A percentile compares a stretch with the other conserved stretches of the same genome.
Evolutionary conservation across 1,140 invertebrate species (phyloP).

Genomic region (Physella acuta): DNA sequence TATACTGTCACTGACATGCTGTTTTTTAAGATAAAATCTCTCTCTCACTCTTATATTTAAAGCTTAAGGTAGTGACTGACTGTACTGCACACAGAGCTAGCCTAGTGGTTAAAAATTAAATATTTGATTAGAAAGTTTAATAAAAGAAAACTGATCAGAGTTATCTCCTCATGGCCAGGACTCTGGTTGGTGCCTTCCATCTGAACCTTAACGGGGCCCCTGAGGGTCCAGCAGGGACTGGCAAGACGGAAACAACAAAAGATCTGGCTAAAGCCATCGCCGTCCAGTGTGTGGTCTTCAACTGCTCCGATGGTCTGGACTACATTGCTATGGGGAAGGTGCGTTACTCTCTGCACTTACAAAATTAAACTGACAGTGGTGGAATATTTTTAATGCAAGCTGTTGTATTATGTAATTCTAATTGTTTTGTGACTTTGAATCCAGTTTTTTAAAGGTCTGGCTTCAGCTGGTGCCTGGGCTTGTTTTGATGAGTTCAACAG

Average conservation of each 20-base stretch:
- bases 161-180: slow-evolving; percentile 9
- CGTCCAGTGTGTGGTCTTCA: slow-evolving; percentile 63
- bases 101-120: too few relatives aligned
- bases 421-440: too few relatives aligned
- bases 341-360: neutral
- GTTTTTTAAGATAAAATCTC: too few relatives aligned
- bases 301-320: slow-evolving; percentile 62
- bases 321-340: slow-evolving; percentile 63
- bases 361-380: neutral
- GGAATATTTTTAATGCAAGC: too few relatives aligned
- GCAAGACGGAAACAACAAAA: slow-evolving; percentile 62
- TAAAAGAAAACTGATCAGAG: too few relatives aligned
- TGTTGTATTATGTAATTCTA: too few relatives aligned
- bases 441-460: slow-evolving; percentile 61
- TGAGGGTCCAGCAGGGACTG: slow-evolving; percentile 61
- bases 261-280: slow-evolving; percentile 62
- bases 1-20: too few relatives aligned
- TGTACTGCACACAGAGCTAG: too few relatives aligned
- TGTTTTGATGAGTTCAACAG: slow-evolving; percentile 63
- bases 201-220: slow-evolving; percentile 61
- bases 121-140: too few relatives aligned
- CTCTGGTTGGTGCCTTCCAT: slow-evolving; percentile 56
- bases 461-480: slow-evolving; percentile 60
- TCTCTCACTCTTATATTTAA: too few relatives aligned
- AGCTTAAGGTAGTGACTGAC: too few relatives aligned